Evolutionary conservation across 1,140 invertebrate species (phyloP).

Genomic region (Ips nitidus): DNA sequence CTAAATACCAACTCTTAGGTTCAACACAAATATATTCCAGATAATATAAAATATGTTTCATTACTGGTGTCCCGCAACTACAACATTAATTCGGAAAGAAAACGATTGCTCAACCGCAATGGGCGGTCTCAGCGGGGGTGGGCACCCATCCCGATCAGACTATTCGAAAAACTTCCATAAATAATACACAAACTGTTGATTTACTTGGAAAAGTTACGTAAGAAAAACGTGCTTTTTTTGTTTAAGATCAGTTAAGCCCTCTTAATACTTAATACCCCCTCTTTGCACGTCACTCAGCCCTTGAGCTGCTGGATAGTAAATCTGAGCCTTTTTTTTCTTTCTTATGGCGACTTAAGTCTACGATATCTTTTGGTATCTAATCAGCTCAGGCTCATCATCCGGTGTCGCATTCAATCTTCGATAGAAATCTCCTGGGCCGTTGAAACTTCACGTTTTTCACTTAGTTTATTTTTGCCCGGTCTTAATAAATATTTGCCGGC

Average conservation of each 20-base stretch:
- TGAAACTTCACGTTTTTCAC: slow-evolving; percentile 33
- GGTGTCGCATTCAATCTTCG: slow-evolving; percentile 36
- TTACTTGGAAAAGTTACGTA: slow-evolving; percentile 11
- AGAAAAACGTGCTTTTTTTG: slow-evolving; percentile 1
- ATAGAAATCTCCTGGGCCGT: slow-evolving; percentile 31
- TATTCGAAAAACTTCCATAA: slow-evolving; percentile 24
- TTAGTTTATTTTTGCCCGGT: slow-evolving; percentile 26
- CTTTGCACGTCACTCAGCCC: too few species aligned
- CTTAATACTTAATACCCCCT: not conserved
- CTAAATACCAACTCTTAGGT: too few species aligned
- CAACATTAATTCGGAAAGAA: slow-evolving; percentile 33
- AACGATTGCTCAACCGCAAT: slow-evolving; percentile 24
- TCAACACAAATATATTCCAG: not conserved
- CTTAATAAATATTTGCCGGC: slow-evolving; percentile 32
- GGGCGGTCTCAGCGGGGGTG: slow-evolving; percentile 28
- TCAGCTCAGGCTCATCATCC: slow-evolving; percentile 31
- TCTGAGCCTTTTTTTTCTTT: slow-evolving; percentile 6
- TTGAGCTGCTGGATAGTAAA: not conserved
- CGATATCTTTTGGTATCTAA: slow-evolving; percentile 33
- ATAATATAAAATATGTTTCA: slow-evolving; percentile 22
- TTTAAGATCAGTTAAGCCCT: not conserved
- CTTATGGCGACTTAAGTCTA: slow-evolving; percentile 20
- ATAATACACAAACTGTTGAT: slow-evolving; percentile 13
- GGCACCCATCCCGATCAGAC: slow-evolving; percentile 20
- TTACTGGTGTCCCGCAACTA: slow-evolving; percentile 18